phyloP scores from a whole-genome alignment of 2,113 vertebrate genomes.

The Edolisoma coerulescens region DNA sequence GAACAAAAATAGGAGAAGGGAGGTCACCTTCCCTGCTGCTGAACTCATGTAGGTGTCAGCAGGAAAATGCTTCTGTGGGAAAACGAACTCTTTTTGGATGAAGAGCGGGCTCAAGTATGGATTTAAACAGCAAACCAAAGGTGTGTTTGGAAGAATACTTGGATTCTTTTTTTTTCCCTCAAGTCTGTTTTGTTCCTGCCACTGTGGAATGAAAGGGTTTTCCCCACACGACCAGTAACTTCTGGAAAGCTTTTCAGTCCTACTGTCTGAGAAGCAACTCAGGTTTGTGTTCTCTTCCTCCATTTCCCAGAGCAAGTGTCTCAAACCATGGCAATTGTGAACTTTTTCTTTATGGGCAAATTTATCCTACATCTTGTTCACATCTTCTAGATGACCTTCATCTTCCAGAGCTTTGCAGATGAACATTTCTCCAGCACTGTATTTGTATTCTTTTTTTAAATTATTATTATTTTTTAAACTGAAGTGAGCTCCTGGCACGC shows the following conservation, averaged over 20 bases:
- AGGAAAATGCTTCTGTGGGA: not conserved
- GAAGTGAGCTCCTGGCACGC: not conserved
- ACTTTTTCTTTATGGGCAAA: not conserved
- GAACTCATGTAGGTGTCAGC: not conserved
- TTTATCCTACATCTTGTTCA: not conserved
- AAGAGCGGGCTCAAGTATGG: not conserved
- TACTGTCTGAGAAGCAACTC: fast-evolving
- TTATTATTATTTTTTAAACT: not conserved
- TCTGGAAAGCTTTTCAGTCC: not conserved
- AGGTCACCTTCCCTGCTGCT: not conserved
- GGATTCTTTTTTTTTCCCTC: fast-evolving
- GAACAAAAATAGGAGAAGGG: not conserved
- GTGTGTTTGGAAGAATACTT: not conserved
- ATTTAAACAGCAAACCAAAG: not conserved
- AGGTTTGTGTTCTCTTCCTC: not conserved
- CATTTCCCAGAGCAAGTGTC: not conserved
- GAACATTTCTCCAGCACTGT: not conserved
- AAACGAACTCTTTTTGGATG: not conserved
- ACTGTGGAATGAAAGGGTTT: not conserved
- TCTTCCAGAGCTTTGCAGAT: not conserved
- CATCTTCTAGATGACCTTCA: not conserved
- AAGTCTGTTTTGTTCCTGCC: not conserved
- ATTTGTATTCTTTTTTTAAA: not conserved
- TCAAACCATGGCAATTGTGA: not conserved
- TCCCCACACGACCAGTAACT: not conserved